These are phyloP conservation scores for Pteropus alecto DNA, from an alignment of 2,113 vertebrate genomes.

Conservation along the genomic window DNA sequence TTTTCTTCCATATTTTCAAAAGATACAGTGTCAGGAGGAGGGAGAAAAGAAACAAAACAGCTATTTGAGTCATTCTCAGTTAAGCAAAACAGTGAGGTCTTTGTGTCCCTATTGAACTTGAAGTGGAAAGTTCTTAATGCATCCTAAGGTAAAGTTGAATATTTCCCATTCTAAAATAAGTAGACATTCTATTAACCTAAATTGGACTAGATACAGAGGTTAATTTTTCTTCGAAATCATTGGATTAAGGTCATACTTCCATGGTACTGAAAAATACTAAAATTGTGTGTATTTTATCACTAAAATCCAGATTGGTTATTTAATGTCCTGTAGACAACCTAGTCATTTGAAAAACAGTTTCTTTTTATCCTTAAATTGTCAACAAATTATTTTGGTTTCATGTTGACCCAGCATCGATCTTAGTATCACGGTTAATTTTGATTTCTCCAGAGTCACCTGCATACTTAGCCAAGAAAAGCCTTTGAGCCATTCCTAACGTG, in stretches of 20 bases:
- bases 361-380: not conserved
- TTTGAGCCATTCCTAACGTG: not conserved
- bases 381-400: not conserved
- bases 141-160: not conserved
- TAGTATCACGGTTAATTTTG: not conserved
- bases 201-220: not conserved
- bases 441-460: not conserved
- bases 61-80: not conserved
- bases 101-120: not conserved
- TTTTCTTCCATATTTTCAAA: slow-evolving; percentile 1
- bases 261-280: not conserved
- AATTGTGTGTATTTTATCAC: not conserved
- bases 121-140: not conserved
- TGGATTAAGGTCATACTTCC: not conserved
- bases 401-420: not conserved
- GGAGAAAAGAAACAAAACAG: not conserved
- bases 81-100: not conserved
- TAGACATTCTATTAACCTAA: not conserved
- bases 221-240: not conserved
- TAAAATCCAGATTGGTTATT: not conserved
- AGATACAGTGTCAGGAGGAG: not conserved
- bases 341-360: not conserved
- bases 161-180: not conserved
- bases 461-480: not conserved
- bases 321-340: not conserved